phyloP scores from a whole-genome alignment of 2,888 invertebrate genomes.

The Leptothorax acervorum region DNA sequence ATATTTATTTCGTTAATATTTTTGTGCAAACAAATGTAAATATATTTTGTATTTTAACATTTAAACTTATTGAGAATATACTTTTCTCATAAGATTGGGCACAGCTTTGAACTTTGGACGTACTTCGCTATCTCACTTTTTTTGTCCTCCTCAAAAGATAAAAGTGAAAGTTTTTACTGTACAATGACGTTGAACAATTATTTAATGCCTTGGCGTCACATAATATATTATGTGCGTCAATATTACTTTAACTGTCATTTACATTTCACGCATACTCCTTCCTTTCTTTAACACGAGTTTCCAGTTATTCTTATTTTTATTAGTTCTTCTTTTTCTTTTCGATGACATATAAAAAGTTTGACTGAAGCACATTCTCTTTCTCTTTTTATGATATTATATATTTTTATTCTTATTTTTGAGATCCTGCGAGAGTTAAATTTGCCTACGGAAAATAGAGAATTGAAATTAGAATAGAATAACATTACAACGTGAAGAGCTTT shows the following conservation, averaged over 20 bases:
- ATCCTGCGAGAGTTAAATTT: neutral
- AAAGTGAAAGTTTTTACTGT: neutral
- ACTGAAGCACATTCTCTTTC: neutral
- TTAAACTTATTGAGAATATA: neutral
- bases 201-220: neutral
- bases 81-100: neutral
- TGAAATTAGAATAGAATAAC: constrained; percentile 28
- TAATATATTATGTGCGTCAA: neutral
- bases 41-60: neutral
- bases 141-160: neutral
- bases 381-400: neutral
- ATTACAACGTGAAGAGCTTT: neutral
- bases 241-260: neutral
- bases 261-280: neutral
- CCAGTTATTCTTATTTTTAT: neutral
- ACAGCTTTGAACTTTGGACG: neutral
- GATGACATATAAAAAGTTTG: neutral
- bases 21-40: neutral
- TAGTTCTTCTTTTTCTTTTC: neutral
- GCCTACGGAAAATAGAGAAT: neutral
- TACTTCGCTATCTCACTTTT: neutral
- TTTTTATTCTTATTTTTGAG: neutral
- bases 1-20: neutral
- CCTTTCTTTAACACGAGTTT: neutral
- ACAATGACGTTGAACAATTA: neutral